phyloP scores from a whole-genome alignment of 2,113 vertebrate species.

The Gnathonemus longibarbis region DNA sequence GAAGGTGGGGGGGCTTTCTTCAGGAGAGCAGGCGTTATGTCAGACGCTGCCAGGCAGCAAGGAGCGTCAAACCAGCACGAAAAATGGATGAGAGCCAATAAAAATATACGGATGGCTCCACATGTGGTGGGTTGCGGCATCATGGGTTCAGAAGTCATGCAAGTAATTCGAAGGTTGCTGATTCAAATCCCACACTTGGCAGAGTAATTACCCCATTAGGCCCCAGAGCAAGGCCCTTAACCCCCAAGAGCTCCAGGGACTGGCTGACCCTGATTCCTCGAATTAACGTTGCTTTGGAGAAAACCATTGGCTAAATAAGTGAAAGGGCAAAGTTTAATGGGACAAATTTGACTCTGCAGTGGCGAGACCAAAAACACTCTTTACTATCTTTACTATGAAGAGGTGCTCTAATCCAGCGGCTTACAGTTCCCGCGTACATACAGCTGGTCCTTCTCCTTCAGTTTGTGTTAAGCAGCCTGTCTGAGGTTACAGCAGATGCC shows the following conservation, averaged over 20 bases:
- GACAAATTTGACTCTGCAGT: not conserved
- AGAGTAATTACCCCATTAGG: not conserved
- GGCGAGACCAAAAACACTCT: not conserved
- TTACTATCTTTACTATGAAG: not conserved
- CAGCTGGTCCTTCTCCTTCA: not conserved
- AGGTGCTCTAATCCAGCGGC: not conserved
- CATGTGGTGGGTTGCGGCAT: not conserved
- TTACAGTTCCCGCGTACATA: not conserved
- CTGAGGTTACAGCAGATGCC: not conserved
- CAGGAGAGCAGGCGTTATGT: not conserved
- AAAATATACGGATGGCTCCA: not conserved
- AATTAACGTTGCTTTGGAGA: not conserved
- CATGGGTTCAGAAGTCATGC: not conserved
- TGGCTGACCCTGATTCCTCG: not conserved
- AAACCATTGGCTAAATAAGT: not conserved
- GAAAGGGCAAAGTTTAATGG: not conserved
- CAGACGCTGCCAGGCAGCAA: not conserved
- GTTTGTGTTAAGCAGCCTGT: not conserved
- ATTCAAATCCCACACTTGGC: not conserved
- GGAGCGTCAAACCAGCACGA: not conserved
- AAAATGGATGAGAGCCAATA: not conserved
- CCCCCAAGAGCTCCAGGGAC: not conserved
- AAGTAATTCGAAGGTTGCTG: not conserved
- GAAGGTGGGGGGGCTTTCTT: too few species aligned
- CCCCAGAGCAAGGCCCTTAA: not conserved